Conservation (phyloP, 1,140 invertebrate species). For the Galleria mellonella region DNA sequence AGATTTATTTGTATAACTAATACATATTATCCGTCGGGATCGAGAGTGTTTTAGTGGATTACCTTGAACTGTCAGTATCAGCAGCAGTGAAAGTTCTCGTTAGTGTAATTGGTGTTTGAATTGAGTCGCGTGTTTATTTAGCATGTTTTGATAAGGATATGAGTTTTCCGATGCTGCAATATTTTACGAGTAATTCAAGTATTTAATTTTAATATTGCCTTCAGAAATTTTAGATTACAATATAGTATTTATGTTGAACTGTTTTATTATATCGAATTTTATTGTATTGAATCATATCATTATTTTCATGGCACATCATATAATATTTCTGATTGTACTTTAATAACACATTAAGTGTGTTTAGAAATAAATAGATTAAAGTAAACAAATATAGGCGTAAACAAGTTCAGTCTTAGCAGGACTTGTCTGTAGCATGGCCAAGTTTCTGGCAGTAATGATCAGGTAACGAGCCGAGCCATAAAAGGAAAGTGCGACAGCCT, state of each 20-base stretch:
- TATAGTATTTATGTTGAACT: too few species aligned
- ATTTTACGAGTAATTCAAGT: constrained; percentile 5
- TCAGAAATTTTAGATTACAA: not conserved
- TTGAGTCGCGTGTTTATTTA: constrained; percentile 36
- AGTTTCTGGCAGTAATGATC: constrained; percentile 4
- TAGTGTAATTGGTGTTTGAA: constrained; percentile 49
- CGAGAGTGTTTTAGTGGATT: constrained; percentile 32
- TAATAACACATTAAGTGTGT: not conserved
- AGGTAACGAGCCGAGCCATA: constrained; percentile 11
- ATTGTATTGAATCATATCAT: not conserved
- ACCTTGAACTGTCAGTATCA: constrained; percentile 53
- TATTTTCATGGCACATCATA: not conserved
- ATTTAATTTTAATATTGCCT: not conserved
- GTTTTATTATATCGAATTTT: too few species aligned
- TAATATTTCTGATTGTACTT: not conserved
- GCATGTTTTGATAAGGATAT: constrained; percentile 33
- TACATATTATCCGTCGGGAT: constrained; percentile 19
- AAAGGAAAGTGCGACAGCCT: constrained; percentile 39
- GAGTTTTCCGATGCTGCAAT: constrained; percentile 28
- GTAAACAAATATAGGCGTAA: too few species aligned
- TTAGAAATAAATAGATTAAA: too few species aligned
- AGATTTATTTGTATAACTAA: constrained; percentile 20
- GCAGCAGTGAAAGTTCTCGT: constrained; percentile 57
- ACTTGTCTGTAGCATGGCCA: constrained; percentile 4
- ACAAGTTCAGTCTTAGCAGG: not conserved